phyloP scores from a whole-genome alignment of 2,888 invertebrate genomes.

The Synergus itoensis region DNA sequence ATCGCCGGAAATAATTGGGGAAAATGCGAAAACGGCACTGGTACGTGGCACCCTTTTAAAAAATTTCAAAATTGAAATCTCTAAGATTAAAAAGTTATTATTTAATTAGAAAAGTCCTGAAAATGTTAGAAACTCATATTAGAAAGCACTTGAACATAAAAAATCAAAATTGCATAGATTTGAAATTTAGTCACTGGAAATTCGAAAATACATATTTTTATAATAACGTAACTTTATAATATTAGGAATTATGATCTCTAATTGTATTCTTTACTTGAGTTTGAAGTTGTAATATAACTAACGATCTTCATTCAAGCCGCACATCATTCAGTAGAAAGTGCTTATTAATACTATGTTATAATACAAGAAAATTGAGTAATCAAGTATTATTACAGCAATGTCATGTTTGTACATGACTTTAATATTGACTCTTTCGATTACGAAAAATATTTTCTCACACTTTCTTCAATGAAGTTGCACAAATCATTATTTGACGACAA shows the following conservation, averaged over 20 bases:
- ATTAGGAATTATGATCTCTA: background rate
- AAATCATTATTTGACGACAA: background rate
- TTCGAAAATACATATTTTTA: no score
- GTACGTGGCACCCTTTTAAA: slow-evolving; percentile 54
- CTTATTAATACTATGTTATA: slow-evolving; percentile 19
- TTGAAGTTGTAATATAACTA: background rate
- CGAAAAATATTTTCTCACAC: background rate
- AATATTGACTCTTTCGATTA: slow-evolving; percentile 1
- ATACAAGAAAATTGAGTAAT: slow-evolving; percentile 25
- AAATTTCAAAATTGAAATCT: no score
- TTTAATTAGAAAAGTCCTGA: no score
- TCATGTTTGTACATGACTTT: background rate
- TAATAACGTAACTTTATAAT: background rate
- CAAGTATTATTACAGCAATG: background rate
- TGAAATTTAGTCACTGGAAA: no score
- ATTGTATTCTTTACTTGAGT: background rate
- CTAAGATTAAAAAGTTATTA: no score
- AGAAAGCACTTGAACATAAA: no score
- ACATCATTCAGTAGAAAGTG: slow-evolving; percentile 13
- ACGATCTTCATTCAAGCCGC: slow-evolving; percentile 2
- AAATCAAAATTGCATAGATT: no score
- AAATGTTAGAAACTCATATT: no score
- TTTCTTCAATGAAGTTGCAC: background rate
- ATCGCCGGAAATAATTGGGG: slow-evolving; percentile 84
- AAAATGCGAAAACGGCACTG: slow-evolving; percentile 75